phyloP scores from a whole-genome alignment of 92 coral and sea anemone genomes.

The Palythoa heliodiscus region DNA sequence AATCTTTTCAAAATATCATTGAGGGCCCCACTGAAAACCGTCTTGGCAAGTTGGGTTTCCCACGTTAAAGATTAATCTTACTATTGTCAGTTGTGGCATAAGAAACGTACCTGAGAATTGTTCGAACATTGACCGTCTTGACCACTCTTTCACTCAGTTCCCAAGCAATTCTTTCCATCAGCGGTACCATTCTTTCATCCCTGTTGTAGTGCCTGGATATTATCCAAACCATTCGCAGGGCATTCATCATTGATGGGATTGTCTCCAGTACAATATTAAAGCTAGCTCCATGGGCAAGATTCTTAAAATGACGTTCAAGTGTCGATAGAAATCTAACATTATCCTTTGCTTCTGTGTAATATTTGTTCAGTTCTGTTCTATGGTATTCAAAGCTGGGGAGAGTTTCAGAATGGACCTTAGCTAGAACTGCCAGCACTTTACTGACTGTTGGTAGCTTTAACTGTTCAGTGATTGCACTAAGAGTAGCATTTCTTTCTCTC shows the following conservation, averaged over 20 bases:
- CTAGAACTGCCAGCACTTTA: constrained; percentile 84
- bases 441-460: constrained; percentile 91
- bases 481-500: constrained; percentile 97
- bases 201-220: constrained; percentile 98
- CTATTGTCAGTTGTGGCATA: neutral
- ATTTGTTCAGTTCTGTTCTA: constrained; percentile 92
- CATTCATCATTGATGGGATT: constrained; percentile 99
- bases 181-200: constrained; percentile 98
- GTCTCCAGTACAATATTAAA: constrained; percentile 96
- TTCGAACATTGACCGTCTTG: constrained; percentile 91
- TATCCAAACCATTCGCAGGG: constrained; percentile 98
- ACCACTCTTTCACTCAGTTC: constrained; percentile 98
- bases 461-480: constrained; percentile 97
- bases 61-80: neutral
- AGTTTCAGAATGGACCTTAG: constrained; percentile 82
- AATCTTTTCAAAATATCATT: no score
- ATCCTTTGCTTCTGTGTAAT: constrained; percentile 97
- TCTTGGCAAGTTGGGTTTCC: no score
- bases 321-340: constrained; percentile 96
- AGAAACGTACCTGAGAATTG: constrained; percentile 83
- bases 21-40: no score
- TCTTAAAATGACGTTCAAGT: constrained; percentile 95
- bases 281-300: constrained; percentile 97
- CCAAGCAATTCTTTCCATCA: constrained; percentile 99
- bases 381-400: constrained; percentile 95